Base-by-base conservation (phyloP, 2,888 invertebrate species). In the Leucophenga maculata region DNA sequence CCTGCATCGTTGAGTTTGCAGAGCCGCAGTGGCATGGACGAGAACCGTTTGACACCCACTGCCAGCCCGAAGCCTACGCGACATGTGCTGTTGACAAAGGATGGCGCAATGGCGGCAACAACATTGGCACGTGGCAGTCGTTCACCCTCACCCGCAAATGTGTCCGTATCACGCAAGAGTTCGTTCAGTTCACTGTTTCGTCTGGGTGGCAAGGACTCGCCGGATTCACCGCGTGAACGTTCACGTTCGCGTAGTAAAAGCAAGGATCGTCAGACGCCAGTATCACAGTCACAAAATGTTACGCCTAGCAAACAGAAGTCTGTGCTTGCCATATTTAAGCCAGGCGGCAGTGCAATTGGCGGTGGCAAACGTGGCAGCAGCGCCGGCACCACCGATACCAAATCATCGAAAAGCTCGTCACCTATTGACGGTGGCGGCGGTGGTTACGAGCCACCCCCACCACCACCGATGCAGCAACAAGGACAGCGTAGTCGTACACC, bases 101-200 rank as follows among this genome's bases (percentile, higher is more conserved):
- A 86, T 57, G 69, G 75, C 39, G 39, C 9, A 1, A 39, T 9
- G 8, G 8, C 39, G 11, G 39, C 39, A 39, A 39, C 39, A 39
- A 39, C 11, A 9, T 6, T 39, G 39, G 22, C 48, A n/a, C 62
- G 62, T 26, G 86, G 82, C 39, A 89, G 89, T 73, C 88, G 91
- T 32, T 91, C 92, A 0, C 94, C 95, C 0, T 95, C 95, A 1
- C 94, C 95, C 0, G 90, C 91, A 0, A 91, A 91, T 0, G 89
- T 89, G 0, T 90, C 91, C 0, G 90, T 92, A 0, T 94, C 95
- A 0, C 90, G 95, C 50, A 94, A 94, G 86, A 94, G 94, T 78
- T 95, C 95, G 44, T 94, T 95, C 84, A 93, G 94, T 70, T 94
- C 94, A 3, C 88, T 95, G 55, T 95, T 95, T 44, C 86, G 86